Percentiles rank a stretch among this genome's conserved stretches.
These are phyloP conservation scores for Euthynnus affinis DNA, from an alignment of 2,797 vertebrate species.

Conservation along the genomic window DNA sequence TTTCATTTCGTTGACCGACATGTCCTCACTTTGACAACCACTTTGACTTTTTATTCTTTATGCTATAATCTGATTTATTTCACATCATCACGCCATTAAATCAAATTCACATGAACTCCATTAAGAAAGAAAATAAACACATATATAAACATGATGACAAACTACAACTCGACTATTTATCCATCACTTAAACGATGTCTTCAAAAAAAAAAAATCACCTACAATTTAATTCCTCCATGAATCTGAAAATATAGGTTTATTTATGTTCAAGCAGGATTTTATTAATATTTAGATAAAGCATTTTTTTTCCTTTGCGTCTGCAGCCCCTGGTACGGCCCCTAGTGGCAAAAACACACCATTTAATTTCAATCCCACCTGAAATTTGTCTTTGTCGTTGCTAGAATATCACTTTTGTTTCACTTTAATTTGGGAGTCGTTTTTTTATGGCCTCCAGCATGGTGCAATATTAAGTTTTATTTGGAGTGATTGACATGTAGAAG, in stretches of 20 bases:
- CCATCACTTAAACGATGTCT: rapidly evolving
- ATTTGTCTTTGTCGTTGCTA: not conserved
- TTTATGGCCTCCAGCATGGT: not conserved
- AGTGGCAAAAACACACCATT: conserved; percentile 74
- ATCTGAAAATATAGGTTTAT: not conserved
- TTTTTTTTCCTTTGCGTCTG: conserved; percentile 34
- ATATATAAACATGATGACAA: not conserved
- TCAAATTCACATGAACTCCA: not conserved
- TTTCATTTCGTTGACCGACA: not conserved
- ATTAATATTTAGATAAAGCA: conserved; percentile 28
- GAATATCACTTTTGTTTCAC: not conserved
- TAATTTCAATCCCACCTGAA: conserved; percentile 34
- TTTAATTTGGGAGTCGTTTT: not conserved
- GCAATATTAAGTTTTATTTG: not conserved
- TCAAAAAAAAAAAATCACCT: not conserved
- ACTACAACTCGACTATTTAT: not conserved
- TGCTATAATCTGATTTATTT: not conserved
- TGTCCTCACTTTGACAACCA: not conserved
- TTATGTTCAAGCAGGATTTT: not conserved
- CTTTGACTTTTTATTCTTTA: not conserved
- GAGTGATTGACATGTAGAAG: no score
- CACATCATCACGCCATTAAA: not conserved
- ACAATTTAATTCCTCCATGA: not conserved
- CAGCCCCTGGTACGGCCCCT: conserved; percentile 82
- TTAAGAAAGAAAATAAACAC: not conserved